Base-by-base conservation (phyloP, 2,888 invertebrate species). In the Ormyrus nitidulus region DNA sequence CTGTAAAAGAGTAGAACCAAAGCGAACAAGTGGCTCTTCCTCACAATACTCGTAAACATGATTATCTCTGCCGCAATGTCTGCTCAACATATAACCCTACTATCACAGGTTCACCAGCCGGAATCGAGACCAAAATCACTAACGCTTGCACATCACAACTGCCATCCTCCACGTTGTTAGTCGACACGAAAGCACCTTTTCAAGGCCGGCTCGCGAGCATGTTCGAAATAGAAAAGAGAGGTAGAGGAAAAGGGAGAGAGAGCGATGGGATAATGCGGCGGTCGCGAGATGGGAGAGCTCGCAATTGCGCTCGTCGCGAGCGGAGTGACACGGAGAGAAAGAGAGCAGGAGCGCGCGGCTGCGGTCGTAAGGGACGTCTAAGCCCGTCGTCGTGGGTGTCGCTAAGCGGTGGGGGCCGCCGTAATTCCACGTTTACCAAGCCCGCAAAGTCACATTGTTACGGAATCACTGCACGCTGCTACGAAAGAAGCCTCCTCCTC, bases 341-440 rank as follows among this genome's bases (percentile, higher is more conserved):
- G 83, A 81, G 75, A 70, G 70, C 78, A 69, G 34, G 76, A 77
- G 62, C 77, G 79, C 83, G 82, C 76, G 83, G 81, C 48, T 5
- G 58, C 71, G 49, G 19, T 34, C 65, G 54, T 77, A 81, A 79
- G 68, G 64, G 34, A 48, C n/a, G 61, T 34, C 34, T 34, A 34
- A 34, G 34, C 34, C 34, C 34, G 34, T 13, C 51, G 58, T 9
- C 68, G 34, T 34, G 34, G 34, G 34, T 34, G 34, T 34, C 34
- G 34, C 34, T 34, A 34, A 34, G 34, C 34, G 78, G 83, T 77
- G 81, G 84, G 79, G 82, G 74, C 19, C 54, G 76, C 51, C 62
- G 49, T 81, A 83, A 84, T 84, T 83, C 78, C 81, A 74, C 81
- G 80, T 82, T 83, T 82, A 75, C 81, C 76, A 80, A 82, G 83